These are phyloP conservation scores for Sciurus vulgaris DNA, from an alignment of 2,797 vertebrate genomes.

Conservation along the genomic window DNA sequence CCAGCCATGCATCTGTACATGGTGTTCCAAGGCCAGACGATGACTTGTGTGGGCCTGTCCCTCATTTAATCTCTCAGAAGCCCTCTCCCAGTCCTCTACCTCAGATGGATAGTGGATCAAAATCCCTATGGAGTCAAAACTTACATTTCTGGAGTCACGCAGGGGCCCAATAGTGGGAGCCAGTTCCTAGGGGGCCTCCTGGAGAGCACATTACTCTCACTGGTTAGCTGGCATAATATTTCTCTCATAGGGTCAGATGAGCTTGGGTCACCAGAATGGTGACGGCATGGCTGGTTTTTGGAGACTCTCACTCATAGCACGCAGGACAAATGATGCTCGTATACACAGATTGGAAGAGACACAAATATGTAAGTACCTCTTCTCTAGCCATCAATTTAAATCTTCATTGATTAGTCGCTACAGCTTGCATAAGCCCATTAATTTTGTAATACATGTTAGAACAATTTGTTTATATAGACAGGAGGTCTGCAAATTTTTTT, in stretches of 20 bases:
- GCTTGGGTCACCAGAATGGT: background rate
- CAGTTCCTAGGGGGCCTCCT: background rate
- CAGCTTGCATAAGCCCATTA: background rate
- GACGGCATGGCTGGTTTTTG: background rate
- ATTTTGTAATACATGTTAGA: background rate
- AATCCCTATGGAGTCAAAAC: background rate
- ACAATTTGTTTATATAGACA: background rate
- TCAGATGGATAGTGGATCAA: background rate
- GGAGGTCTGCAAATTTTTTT: background rate
- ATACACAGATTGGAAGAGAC: background rate
- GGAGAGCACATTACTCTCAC: background rate
- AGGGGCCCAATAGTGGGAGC: background rate
- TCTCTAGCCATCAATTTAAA: background rate
- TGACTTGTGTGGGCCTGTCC: background rate
- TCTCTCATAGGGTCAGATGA: background rate
- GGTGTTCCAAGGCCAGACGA: no score
- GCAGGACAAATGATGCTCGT: background rate
- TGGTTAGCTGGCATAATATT: background rate
- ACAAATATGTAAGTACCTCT: background rate
- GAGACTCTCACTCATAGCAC: background rate
- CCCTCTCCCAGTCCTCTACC: background rate
- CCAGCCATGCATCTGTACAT: background rate
- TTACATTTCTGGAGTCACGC: background rate
- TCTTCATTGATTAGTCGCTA: background rate
- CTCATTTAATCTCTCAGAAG: background rate